Base-by-base conservation (phyloP, 1,140 invertebrate species). In the Drosophila sechellia region DNA sequence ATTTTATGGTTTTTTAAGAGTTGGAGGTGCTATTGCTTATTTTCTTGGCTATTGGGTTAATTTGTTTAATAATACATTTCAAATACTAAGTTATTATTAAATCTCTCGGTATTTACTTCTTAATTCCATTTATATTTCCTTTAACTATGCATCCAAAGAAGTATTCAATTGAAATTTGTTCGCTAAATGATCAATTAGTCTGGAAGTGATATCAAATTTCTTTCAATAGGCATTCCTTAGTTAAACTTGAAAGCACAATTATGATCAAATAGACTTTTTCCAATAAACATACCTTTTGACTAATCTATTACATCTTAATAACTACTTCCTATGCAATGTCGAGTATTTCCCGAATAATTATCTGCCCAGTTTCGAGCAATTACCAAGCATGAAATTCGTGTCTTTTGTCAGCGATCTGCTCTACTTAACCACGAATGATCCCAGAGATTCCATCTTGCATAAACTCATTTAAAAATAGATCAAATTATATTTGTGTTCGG, bases 401-500 rank as follows among this genome's bases (percentile, higher is more conserved):
- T 42, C 58, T 52, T 20, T 27, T 17, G n/a, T 3, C 11, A 31
- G n/a, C 42, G 35, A 49, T 61, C 22, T 31, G 20, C 6, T 25
- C 11, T 57, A 40, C 40, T 34, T 10, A 46, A 37, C 45, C 25
- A 13, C 60, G 53, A 34, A 5, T 59, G 39, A 63, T 66, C 11
- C 8, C 1, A 39, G 15, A 3, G n/a, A 42, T 25, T 6, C 13
- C 58, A 52, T 68, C 59, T 22, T 39, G 22, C 8, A 40, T 34
- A 48, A 59, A 65, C 69, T 56, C 42, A 35, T 56, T 70, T 69
- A 56, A 69, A 70, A 70, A 56, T 34, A 45, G 25, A 69, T 70
- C 40, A 69, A 55, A 56, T 69, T 50, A 69, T 70, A 70, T 69
- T 70, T 70, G 42, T 69, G 66, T 63, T 60, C 43, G 31, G 35